Evolutionary conservation across 1,140 invertebrate species (phyloP).

Genomic region (Trachymyrmex septentrionalis): DNA sequence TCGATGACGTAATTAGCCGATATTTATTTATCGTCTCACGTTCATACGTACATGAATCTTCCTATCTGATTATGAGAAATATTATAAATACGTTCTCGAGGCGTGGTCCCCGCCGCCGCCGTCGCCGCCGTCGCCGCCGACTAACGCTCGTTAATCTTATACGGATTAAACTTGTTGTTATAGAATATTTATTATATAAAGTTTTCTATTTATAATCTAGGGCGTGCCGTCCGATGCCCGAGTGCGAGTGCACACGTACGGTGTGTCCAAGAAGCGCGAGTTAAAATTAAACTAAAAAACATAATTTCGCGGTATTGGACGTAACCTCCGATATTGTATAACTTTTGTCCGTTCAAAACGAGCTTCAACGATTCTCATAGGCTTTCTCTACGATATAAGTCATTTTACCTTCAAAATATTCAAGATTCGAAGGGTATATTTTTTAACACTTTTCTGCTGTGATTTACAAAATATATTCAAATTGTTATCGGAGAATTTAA

Average conservation of each 20-base stretch:
- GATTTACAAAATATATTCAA: not conserved
- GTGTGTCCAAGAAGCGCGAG: not conserved
- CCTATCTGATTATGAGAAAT: not conserved
- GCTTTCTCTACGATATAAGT: too few species aligned
- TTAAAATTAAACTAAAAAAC: conserved; percentile 33
- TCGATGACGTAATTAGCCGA: conserved; percentile 14
- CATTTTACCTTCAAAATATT: not conserved
- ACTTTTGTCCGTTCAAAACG: not conserved
- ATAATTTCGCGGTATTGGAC: conserved; percentile 12
- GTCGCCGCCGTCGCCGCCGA: not conserved
- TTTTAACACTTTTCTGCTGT: not conserved
- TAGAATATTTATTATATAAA: conserved; percentile 38
- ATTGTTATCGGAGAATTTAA: too few species aligned
- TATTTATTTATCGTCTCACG: conserved; percentile 17
- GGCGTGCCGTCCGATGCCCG: not conserved
- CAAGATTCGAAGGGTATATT: not conserved
- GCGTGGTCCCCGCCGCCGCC: not conserved
- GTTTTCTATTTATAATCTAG: conserved; percentile 39
- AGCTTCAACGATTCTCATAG: not conserved
- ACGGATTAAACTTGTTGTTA: conserved; percentile 18
- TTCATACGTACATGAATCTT: not conserved
- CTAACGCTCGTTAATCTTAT: conserved; percentile 13
- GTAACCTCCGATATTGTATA: conserved; percentile 1
- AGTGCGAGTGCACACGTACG: conserved; percentile 4
- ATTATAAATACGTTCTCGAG: not conserved